Conservation (phyloP, 2,113 vertebrate species). For the Galeopterus variegatus region DNA sequence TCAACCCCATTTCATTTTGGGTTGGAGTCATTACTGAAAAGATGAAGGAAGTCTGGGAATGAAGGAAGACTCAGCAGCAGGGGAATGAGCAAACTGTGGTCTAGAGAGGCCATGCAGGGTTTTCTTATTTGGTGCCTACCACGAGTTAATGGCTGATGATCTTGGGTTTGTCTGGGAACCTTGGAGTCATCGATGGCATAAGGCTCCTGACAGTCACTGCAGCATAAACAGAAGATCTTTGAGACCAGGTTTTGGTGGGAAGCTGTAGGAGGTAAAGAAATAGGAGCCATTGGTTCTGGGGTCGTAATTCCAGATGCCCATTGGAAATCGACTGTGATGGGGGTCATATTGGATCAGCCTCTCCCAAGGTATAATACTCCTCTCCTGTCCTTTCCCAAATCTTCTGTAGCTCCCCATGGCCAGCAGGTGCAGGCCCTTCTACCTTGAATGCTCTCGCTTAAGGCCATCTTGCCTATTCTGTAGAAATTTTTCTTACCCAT, state of each 20-base stretch:
- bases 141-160: background rate
- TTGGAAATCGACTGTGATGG: background rate
- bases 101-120: background rate
- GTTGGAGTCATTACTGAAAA: background rate
- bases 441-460: background rate
- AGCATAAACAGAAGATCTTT: slow-evolving; percentile 75
- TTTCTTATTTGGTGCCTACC: slow-evolving; percentile 51
- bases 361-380: background rate
- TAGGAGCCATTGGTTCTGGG: background rate
- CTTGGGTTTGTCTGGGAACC: background rate
- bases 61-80: too few species aligned
- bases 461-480: background rate
- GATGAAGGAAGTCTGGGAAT: background rate
- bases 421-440: background rate
- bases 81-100: background rate
- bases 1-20: background rate
- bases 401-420: background rate
- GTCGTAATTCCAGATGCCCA: background rate
- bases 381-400: background rate
- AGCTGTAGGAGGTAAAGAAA: slow-evolving; percentile 18
- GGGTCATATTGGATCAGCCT: background rate
- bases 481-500: slow-evolving; percentile 72
- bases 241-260: slow-evolving; percentile 37
- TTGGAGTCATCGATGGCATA: background rate
- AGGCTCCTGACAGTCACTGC: background rate